These are phyloP conservation scores for Lasiurus cinereus DNA, from an alignment of 2,113 vertebrate genomes.

Conservation along the genomic window DNA sequence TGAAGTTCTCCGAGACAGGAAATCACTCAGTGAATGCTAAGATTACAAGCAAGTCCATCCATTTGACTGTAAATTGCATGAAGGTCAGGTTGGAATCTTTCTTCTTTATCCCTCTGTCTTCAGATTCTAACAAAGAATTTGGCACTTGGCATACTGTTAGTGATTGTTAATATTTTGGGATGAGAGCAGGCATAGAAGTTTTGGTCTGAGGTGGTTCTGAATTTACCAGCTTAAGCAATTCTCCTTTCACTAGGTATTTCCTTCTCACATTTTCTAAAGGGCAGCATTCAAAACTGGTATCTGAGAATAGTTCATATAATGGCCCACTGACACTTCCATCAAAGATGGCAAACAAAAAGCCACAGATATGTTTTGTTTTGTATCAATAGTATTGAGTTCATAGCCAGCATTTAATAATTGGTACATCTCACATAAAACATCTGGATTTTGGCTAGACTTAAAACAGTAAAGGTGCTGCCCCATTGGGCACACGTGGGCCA, in stretches of 20 bases:
- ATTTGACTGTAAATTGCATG: neutral
- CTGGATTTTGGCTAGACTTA: neutral
- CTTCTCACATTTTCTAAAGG: conserved; percentile 43
- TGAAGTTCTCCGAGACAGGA: neutral
- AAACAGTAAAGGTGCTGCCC: neutral
- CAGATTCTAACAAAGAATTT: neutral
- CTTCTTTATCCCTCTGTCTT: conserved; percentile 4
- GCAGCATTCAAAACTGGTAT: conserved; percentile 20
- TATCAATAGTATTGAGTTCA: neutral
- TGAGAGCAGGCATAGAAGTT: neutral
- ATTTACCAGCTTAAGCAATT: neutral
- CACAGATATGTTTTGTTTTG: neutral
- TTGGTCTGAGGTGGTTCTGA: neutral
- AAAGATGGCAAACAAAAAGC: conserved; percentile 6
- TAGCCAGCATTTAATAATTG: neutral
- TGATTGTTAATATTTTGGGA: neutral
- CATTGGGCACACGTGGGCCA: neutral
- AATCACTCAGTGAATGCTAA: neutral
- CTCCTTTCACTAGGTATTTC: neutral
- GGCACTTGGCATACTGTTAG: neutral
- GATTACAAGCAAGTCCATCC: neutral
- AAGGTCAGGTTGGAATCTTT: neutral
- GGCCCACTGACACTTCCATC: neutral
- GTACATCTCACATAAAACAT: neutral
- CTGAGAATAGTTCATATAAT: neutral